Base-by-base conservation (phyloP, 2,113 vertebrate genomes). In the Barnardius zonarius region DNA sequence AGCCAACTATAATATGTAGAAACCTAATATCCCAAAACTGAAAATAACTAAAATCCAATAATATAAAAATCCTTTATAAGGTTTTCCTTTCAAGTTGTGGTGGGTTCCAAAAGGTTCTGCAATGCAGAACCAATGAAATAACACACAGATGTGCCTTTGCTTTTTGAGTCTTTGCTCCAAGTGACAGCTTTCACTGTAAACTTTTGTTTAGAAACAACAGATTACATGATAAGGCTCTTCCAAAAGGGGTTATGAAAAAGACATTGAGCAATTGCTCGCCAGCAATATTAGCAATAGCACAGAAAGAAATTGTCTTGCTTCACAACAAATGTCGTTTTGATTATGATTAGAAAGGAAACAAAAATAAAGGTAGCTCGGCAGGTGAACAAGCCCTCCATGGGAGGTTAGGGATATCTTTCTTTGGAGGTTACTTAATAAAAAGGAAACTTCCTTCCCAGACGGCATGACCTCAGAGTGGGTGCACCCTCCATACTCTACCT, bases 11-110 rank as follows among this genome's bases (percentile, higher is more conserved):
- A 96, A 92, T 86, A 90, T 57, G 76, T 28, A 82, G 94, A 97
- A 97, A 97, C 61, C 52, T 76, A 88, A 97, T 97, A 96, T 86
- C 73, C 54, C 68, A 10, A 95, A 96, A 93, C 82, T 73, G 91
- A 96, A 97, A 97, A 97, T 92, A 96, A 93, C 88, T 93, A 91
- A 96, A 96, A 97, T 95, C 92, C 93, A 96, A 96, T 96, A 94
- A 95, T 62, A 81, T 46, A 90, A 94, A 96, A 97, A 92, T 91
- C 61, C 90, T 95, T 96, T 83, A 92, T 89, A 92, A 83, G 86
- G 54, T 76, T 97, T 97, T 86, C 44, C 62, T 89, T 96, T 75
- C 5, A 59, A 83, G 59, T 35, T 86, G 80, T 85, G 57, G 74
- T 87, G 64, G 37, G 37, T 88, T 97, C 83, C 91, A 95, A 92